Base-by-base conservation (phyloP, 2,888 invertebrate genomes). In the Standfussiana lucernea region DNA sequence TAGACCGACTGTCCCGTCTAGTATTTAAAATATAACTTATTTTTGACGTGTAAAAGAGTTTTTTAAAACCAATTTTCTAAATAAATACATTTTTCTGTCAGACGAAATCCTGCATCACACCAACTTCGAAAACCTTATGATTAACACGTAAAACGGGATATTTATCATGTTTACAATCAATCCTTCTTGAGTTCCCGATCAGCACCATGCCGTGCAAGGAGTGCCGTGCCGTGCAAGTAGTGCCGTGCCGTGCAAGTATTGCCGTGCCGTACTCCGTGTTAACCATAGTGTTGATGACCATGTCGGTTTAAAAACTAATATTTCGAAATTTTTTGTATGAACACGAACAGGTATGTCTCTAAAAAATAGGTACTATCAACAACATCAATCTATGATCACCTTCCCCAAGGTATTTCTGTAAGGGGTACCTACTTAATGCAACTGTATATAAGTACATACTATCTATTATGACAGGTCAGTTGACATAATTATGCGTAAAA, bases 401-500 rank as follows among this genome's bases (percentile, higher is more conserved):
- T 32, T 47, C 15, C 0, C n/a, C 32, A 6, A 77, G 32, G 21
- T 24, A 77, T n/a, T 50, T 11, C 45, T 6, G 8, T 18, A 47
- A 75, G 24, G 65, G 61, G 18, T 78, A 40, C 4, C 1, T 21
- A 64, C 64, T 21, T 7, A 79, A 64, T 56, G n/a, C 72, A 71
- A 32, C 35, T 56, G 78, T 24, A 11, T 18, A 4, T 75, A 76
- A 18, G 8, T 59, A 79, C 56, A 18, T 79, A 35, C 18, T 79
- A 65, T 21, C 28, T 73, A n/a, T 37, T 70, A 77, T 82, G 68
- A 65, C 65, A 77, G 64, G 32, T 69, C 77, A 45, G 40, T 81
- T 72, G 79, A 73, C 61, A 82, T 82, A 81, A 82, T 81, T 82
- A 83, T 81, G 69, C 83, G 69, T 83, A 72, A 78, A 69, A 69